phyloP scores from a whole-genome alignment of 2,888 invertebrate genomes.

The Pycnomerus fuliginosus region DNA sequence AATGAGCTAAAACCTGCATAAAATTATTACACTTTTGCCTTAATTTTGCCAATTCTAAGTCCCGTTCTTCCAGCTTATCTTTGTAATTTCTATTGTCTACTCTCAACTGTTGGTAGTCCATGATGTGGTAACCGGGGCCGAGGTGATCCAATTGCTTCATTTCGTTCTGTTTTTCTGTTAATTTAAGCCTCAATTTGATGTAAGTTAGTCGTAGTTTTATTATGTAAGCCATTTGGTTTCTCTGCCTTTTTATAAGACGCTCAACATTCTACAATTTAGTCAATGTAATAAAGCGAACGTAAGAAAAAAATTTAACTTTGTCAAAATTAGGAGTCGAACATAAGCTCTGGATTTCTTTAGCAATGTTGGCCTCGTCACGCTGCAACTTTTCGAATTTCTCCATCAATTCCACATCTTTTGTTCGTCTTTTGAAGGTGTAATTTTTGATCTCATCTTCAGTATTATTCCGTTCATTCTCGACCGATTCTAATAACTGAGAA shows the following conservation, averaged over 20 bases:
- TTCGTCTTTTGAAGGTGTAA: conserved; percentile 1
- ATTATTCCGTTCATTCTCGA: not conserved
- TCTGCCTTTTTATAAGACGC: conserved; percentile 34
- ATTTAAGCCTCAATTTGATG: conserved; percentile 38
- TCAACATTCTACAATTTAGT: conserved; percentile 25
- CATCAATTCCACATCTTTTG: conserved; percentile 1
- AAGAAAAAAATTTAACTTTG: not conserved
- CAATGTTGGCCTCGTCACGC: conserved; percentile 1
- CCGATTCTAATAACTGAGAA: not conserved
- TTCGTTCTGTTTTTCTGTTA: conserved; percentile 35
- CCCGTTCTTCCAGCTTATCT: conserved; percentile 57
- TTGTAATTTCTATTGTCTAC: conserved; percentile 55
- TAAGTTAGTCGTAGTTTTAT: conserved; percentile 33
- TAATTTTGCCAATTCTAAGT: conserved; percentile 53
- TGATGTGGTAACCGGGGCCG: conserved; percentile 53
- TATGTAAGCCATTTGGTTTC: conserved; percentile 31
- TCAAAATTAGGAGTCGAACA: not conserved
- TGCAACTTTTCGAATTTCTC: not conserved
- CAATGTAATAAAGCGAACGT: not conserved
- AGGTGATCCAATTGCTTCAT: conserved; percentile 48
- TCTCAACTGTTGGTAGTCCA: conserved; percentile 57
- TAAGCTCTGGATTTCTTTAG: conserved; percentile 1
- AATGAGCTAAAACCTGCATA: conserved; percentile 54
- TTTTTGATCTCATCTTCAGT: not conserved
- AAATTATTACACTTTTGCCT: conserved; percentile 52